phyloP scores from a whole-genome alignment of 2,797 vertebrate species.

The Myotis daubentonii region DNA sequence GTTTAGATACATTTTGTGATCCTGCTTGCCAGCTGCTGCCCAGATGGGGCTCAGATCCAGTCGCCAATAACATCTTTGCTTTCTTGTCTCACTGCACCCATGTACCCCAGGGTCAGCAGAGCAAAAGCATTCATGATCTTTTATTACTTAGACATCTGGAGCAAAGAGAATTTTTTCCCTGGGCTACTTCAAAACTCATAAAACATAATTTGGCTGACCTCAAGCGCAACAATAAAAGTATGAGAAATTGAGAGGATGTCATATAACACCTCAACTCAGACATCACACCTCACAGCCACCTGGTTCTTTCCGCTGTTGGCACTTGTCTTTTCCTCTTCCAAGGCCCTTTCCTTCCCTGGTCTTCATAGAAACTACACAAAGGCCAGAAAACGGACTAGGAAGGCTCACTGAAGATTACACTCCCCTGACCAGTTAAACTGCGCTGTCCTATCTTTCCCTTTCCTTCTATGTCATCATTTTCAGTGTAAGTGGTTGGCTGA shows the following conservation, averaged over 20 bases:
- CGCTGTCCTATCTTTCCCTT: not conserved
- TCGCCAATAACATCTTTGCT: not conserved
- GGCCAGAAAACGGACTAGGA: not conserved
- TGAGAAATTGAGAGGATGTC: not conserved
- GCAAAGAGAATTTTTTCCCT: not conserved
- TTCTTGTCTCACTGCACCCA: not conserved
- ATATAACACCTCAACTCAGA: not conserved
- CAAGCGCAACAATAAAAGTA: not conserved
- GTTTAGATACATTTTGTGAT: not conserved
- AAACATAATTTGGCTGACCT: conserved; percentile 3
- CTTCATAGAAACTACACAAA: not conserved
- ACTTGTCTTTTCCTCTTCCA: not conserved
- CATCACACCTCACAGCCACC: not conserved
- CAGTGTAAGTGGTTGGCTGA: not conserved
- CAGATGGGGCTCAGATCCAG: not conserved
- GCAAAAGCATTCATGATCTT: not conserved
- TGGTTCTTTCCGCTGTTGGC: not conserved
- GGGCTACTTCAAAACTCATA: not conserved
- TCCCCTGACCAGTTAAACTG: not conserved
- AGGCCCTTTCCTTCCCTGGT: not conserved
- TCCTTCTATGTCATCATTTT: not conserved
- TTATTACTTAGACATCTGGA: not conserved
- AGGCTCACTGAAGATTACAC: not conserved
- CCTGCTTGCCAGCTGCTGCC: not conserved
- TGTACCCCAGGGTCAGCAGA: not conserved